Base-by-base conservation (phyloP, 2,113 vertebrate species). In the Serinus canaria region DNA sequence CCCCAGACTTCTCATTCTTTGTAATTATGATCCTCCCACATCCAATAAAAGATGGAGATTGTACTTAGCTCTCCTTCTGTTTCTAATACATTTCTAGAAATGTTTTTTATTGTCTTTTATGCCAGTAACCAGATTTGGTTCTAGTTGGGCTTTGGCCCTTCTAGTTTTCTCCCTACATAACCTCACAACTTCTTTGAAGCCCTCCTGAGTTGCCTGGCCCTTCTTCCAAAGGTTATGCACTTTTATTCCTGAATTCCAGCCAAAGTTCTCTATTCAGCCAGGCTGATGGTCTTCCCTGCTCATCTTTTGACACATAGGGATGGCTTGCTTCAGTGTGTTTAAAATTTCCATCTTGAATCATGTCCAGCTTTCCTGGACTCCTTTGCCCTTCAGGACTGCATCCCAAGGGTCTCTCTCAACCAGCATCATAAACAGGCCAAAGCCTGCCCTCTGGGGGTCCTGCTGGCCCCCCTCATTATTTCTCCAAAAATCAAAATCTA, bases 391-490 rank as follows among this genome's bases (percentile, higher is more conserved):
- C 63, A 76, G 63, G 31, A 55, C 41, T 69, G 7, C 15, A 30
- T 43, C 47, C 17, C n/a, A 49, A 28, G 21, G 35, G 18, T 13
- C 70, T 19, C 47, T 49, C 30, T 83, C 63, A 63, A 16, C 21
- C 22, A 70, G 23, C 15, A 13, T 30, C 43, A 24, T n/a, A 15
- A 50, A 44, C 5, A 78, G 58, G 15, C 27, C 44, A 30, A 37
- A 64, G 28, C 41, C 37, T 78, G 11, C 37, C 33, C 7, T 64
- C 15, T 78, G 16, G 27, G 20, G n/a, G 23, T 33, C 35, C 31
- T 66, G 27, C 25, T 58, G 50, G 2, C 3, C 6, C 14, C 5
- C 11, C 44, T 23, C 0, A 0, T 58, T 31, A 50, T 41, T 73
- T 81, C 33, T 44, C 7, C 18, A 24, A 46, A 39, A 74, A 37